Evolutionary conservation across 30 jellyfish, hydroid and myxozoan genomes (phyloP).

Genomic region (Aurelia sp.): DNA sequence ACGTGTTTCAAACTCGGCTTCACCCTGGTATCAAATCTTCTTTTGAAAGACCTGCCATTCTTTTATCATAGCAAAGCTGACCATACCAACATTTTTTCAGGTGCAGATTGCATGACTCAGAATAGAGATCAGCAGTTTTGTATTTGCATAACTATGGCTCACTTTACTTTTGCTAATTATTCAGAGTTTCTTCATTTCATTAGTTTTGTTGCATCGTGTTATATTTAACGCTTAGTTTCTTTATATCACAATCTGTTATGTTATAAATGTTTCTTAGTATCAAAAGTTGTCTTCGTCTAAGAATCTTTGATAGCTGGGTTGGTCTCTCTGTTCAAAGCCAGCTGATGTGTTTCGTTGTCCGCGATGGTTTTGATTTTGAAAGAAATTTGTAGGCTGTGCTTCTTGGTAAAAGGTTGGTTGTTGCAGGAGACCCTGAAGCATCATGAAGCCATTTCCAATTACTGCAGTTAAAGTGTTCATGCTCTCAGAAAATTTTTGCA

Average conservation of each 20-base stretch:
- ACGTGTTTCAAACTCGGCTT: too few species aligned
- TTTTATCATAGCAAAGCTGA: too few species aligned
- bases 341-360: background rate
- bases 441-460: background rate
- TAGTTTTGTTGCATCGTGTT: background rate
- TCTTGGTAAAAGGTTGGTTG: conserved; percentile 2
- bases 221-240: background rate
- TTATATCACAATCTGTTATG: background rate
- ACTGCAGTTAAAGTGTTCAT: background rate
- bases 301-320: background rate
- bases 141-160: too few species aligned
- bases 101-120: too few species aligned
- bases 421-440: conserved; percentile 8
- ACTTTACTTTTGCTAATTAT: too few species aligned
- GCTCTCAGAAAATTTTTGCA: background rate
- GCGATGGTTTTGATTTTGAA: background rate
- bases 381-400: background rate
- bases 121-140: too few species aligned
- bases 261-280: background rate
- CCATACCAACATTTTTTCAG: too few species aligned
- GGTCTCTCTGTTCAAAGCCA: background rate
- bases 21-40: too few species aligned
- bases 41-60: too few species aligned
- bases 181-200: background rate
- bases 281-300: background rate